These are phyloP conservation scores for Erythrocebus patas DNA, from an alignment of 2,113 vertebrate species.

Conservation along the genomic window DNA sequence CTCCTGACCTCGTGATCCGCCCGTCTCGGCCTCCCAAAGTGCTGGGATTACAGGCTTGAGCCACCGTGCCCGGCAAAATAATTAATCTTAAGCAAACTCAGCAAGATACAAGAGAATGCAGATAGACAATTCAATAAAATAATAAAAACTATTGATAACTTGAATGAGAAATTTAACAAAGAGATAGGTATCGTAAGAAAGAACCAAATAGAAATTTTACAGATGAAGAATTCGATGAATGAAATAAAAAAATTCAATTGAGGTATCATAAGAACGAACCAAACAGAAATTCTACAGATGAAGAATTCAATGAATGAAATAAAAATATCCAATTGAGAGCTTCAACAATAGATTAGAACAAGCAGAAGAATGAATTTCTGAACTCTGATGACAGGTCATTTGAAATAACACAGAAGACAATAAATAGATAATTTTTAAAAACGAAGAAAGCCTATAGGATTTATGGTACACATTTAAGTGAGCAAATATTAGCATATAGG, in stretches of 20 bases:
- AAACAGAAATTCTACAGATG: not conserved
- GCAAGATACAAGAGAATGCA: not conserved
- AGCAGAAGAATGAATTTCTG: not conserved
- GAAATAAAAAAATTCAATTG: too few species aligned
- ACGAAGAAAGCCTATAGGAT: not conserved
- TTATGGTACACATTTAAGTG: not conserved
- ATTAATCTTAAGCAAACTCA: not conserved
- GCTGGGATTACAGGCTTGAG: too few species aligned
- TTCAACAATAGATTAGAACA: not conserved
- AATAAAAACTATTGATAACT: not conserved
- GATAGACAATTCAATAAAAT: not conserved
- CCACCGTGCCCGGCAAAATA: too few species aligned
- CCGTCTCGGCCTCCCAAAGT: too few species aligned
- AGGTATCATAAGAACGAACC: not conserved
- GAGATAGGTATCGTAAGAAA: not conserved
- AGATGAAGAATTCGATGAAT: not conserved
- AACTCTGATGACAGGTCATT: not conserved
- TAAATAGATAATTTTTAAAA: not conserved
- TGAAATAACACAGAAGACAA: not conserved
- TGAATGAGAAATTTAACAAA: not conserved
- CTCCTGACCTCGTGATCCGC: too few species aligned
- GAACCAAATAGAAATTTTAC: not conserved
- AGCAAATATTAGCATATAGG: not conserved
- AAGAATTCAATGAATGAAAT: not conserved
- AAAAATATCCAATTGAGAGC: not conserved